Percentiles rank a stretch among this genome's conserved stretches.
These are phyloP conservation scores for Salarias fasciatus DNA, from an alignment of 2,797 vertebrate genomes.

Conservation along the genomic window DNA sequence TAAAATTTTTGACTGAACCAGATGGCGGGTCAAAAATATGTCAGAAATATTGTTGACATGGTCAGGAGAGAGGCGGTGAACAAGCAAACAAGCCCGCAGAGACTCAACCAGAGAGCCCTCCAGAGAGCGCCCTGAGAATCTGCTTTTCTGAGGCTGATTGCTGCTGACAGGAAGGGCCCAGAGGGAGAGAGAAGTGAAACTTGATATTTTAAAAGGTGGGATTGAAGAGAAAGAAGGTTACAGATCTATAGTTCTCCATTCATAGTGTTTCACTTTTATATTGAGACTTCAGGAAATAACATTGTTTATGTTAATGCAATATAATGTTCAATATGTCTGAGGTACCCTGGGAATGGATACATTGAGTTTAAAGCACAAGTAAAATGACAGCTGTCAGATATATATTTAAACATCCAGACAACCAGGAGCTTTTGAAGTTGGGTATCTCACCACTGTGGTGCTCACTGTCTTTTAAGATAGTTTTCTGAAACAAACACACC, in stretches of 20 bases:
- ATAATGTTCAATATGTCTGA: neutral
- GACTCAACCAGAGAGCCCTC: constrained; percentile 16
- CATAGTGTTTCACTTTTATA: neutral
- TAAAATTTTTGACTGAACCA: constrained; percentile 6
- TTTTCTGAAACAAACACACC: too few species aligned
- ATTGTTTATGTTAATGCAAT: neutral
- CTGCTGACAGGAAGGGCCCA: neutral
- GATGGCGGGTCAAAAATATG: neutral
- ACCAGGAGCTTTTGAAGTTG: too few species aligned
- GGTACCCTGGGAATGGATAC: too few species aligned
- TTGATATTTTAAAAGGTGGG: neutral
- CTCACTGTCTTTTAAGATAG: too few species aligned
- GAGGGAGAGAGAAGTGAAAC: neutral
- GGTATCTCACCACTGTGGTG: too few species aligned
- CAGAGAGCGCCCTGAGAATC: neutral
- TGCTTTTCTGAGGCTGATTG: constrained; percentile 8
- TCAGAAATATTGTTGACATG: constrained; percentile 4
- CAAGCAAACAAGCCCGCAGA: constrained; percentile 22
- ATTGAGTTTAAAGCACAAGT: too few species aligned
- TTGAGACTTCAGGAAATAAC: neutral
- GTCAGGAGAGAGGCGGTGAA: constrained; percentile 5
- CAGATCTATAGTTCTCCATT: neutral
- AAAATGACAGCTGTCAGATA: too few species aligned
- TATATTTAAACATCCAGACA: too few species aligned
- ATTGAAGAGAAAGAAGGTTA: neutral